phyloP scores from a whole-genome alignment of 1,140 invertebrate genomes.

The Phthorimaea operculella region DNA sequence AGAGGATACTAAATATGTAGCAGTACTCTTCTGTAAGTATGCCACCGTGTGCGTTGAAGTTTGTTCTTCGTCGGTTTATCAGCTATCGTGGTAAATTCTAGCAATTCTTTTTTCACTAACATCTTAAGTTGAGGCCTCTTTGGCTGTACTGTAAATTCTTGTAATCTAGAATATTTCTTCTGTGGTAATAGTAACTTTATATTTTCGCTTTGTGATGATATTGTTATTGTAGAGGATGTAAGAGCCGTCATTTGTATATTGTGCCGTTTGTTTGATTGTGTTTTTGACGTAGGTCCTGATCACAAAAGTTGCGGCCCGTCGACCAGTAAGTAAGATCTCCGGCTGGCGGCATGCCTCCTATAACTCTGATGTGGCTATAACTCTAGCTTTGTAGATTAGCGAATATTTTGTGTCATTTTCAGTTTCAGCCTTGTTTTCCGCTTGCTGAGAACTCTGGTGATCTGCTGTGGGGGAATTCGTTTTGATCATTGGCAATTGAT shows the following conservation, averaged over 20 bases:
- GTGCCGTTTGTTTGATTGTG: conserved; percentile 62
- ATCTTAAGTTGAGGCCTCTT: conserved; percentile 13
- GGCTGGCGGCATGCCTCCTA: conserved; percentile 53
- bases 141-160: conserved; percentile 34
- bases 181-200: conserved; percentile 30
- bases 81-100: conserved; percentile 55
- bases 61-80: conserved; percentile 39
- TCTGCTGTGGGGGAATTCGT: neutral
- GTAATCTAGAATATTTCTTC: conserved; percentile 19
- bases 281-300: conserved; percentile 67
- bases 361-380: conserved; percentile 54
- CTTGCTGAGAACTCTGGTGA: conserved; percentile 21
- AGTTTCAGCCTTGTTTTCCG: conserved; percentile 44
- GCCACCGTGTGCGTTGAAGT: conserved; percentile 16
- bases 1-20: conserved; percentile 91
- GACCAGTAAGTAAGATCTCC: conserved; percentile 63
- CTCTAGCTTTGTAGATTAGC: conserved; percentile 51
- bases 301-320: conserved; percentile 65
- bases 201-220: conserved; percentile 22
- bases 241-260: conserved; percentile 34
- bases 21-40: conserved; percentile 95
- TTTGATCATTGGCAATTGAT: conserved; percentile 1
- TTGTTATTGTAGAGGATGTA: conserved; percentile 26
- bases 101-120: conserved; percentile 54
- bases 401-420: conserved; percentile 30